Conservation (phyloP, 2,888 invertebrate species). For the Caenorhabditis sp. region DNA sequence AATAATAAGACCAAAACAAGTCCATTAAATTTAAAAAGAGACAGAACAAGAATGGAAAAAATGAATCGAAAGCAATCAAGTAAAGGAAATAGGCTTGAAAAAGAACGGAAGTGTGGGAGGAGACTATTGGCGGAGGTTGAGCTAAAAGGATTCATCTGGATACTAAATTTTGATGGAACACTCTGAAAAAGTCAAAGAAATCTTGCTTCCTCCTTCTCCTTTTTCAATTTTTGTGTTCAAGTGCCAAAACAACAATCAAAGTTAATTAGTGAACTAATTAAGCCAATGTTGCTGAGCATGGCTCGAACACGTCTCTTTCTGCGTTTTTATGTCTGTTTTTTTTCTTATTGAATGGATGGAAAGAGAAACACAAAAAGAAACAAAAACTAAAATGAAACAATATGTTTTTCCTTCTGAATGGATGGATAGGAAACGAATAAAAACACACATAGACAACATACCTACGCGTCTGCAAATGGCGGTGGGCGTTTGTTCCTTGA, state of each 20-base stretch:
- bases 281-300: conserved; percentile 38
- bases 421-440: conserved; percentile 5
- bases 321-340: conserved; percentile 4
- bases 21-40: conserved; percentile 28
- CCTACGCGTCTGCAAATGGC: conserved; percentile 37
- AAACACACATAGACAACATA: too few relatives aligned
- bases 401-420: conserved; percentile 11
- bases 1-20: conserved; percentile 43
- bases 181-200: conserved; percentile 1
- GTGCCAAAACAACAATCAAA: conserved; percentile 50
- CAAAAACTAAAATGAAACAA: neutral
- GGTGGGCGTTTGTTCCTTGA: conserved; percentile 18
- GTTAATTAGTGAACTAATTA: conserved; percentile 53
- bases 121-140: too few relatives aligned
- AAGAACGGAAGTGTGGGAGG: conserved; percentile 8
- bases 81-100: conserved; percentile 10
- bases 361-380: neutral
- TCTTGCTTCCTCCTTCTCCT: too few relatives aligned
- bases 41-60: neutral
- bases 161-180: too few relatives aligned
- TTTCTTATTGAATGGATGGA: neutral
- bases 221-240: conserved; percentile 15
- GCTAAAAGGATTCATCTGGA: too few relatives aligned
- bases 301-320: neutral
- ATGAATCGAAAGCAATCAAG: conserved; percentile 12